Base-by-base conservation (phyloP, 1,140 invertebrate genomes). In the Kradibia gibbosae region DNA sequence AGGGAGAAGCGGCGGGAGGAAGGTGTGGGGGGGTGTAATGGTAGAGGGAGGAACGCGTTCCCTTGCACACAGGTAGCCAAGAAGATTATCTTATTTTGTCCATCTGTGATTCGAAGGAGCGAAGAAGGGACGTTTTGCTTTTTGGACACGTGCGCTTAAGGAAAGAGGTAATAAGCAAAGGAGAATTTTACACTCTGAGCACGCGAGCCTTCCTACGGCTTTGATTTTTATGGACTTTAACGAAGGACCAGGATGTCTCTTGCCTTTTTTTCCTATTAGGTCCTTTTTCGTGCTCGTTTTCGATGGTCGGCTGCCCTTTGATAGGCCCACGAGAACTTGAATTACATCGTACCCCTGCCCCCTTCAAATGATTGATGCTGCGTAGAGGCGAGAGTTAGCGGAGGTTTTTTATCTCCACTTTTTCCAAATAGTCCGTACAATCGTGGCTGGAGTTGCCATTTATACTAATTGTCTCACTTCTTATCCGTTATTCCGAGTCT, bases 211-310 rank as follows among this genome's bases (percentile, higher is more conserved):
- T 67, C 36, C 62, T 36, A 50, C 1, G 57, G 28, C 45, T 67
- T 78, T 67, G 28, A 67, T 78, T 78, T 78, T 78, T 78, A 78
- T 70, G 62, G 31, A 65, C 65, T 78, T 53, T 71, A 78, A 78
- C 48, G 77, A 78, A 78, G 5, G 62, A 39, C 17, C 76, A 34
- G 28, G 60, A 3, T 22, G 31, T 22, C 62, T 55, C 62, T 28
- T 39, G 53, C 20, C 36, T 62, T 25, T 31, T 72, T 53, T 50
- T 62, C 57, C 25, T 25, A 13, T 13, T 62, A 20, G 34, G 20
- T 20, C 53, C 72, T 80, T 39, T 17, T 10, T 22, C 45, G 65
- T 15, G 53, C 73, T 25, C 31, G 73, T 1, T 71, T 45, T 45
- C 20, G 36, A 4, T n/a, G 25, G 42, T 22, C 39, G 36, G 74